Evolutionary conservation across 1,140 invertebrate species (phyloP).

Genomic region (Zaprionus kolodkinae): DNA sequence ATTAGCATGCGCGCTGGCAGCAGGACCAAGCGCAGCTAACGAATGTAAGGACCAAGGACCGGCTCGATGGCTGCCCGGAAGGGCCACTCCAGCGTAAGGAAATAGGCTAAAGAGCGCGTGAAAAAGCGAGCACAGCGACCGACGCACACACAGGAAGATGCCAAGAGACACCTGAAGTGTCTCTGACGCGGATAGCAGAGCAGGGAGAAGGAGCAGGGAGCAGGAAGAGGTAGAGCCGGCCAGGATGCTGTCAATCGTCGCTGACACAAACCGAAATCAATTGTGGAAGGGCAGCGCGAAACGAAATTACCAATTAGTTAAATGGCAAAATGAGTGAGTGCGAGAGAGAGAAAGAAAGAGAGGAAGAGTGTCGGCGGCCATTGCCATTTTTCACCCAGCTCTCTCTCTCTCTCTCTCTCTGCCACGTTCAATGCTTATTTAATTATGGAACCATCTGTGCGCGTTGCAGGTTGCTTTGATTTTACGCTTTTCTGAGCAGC

Average conservation of each 20-base stretch:
- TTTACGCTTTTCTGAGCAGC: conserved; percentile 77
- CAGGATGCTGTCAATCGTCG: conserved; percentile 64
- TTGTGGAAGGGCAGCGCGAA: conserved; percentile 61
- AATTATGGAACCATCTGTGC: conserved; percentile 81
- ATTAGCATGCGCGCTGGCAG: conserved; percentile 76
- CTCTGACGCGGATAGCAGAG: conserved; percentile 47
- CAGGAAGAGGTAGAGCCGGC: background rate
- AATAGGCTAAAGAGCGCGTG: conserved; percentile 78
- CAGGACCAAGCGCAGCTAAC: conserved; percentile 52
- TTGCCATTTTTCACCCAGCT: conserved; percentile 35
- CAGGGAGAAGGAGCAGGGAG: background rate
- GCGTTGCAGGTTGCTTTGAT: conserved; percentile 75
- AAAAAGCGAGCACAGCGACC: conserved; percentile 55
- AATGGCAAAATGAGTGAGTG: conserved; percentile 79
- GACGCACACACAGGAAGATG: conserved; percentile 16
- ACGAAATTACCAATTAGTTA: conserved; percentile 77
- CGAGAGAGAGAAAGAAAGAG: conserved; percentile 20
- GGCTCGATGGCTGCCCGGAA: conserved; percentile 28
- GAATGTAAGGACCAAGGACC: conserved; percentile 44
- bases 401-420: background rate
- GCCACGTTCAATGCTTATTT: conserved; percentile 65
- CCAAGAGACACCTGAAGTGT: conserved; percentile 62
- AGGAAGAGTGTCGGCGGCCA: conserved; percentile 52
- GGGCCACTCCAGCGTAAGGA: conserved; percentile 56
- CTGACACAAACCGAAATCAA: conserved; percentile 74